These are phyloP conservation scores for Lamprologus callipterus DNA, from an alignment of 2,113 vertebrate genomes.

Conservation along the genomic window DNA sequence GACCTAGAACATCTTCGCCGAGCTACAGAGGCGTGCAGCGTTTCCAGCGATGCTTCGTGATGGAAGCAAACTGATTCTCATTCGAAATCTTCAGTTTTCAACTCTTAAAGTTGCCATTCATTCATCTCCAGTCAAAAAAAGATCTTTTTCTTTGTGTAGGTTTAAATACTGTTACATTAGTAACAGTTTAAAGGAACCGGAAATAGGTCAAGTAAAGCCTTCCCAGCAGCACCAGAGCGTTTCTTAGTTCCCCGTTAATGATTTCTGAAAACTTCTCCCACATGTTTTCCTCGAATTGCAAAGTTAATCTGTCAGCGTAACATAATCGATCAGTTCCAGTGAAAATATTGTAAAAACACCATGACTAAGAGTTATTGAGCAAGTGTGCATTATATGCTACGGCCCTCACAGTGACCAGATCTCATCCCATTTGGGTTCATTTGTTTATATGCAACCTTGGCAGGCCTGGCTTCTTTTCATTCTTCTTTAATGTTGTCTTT, in stretches of 20 bases:
- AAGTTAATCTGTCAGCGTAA: fast-evolving
- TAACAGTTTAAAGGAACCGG: neutral
- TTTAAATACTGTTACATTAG: fast-evolving
- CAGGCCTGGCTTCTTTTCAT: neutral
- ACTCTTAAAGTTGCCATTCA: neutral
- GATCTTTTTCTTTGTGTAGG: neutral
- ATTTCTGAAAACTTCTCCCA: neutral
- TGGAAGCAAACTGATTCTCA: neutral
- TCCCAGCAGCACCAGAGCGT: fast-evolving
- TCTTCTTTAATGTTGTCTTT: neutral
- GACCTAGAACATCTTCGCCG: conserved; percentile 8
- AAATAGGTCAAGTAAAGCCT: neutral
- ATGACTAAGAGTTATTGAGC: neutral
- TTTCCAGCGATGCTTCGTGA: neutral
- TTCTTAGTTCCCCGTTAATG: neutral
- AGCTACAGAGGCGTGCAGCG: neutral
- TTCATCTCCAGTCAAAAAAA: fast-evolving
- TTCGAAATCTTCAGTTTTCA: neutral
- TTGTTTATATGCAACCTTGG: neutral
- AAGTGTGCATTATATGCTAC: neutral
- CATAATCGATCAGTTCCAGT: neutral
- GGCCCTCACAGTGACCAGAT: neutral
- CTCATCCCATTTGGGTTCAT: neutral
- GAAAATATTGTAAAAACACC: neutral
- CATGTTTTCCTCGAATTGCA: fast-evolving